phyloP scores from a whole-genome alignment of 2,797 vertebrate genomes.

The Borostomias antarcticus region DNA sequence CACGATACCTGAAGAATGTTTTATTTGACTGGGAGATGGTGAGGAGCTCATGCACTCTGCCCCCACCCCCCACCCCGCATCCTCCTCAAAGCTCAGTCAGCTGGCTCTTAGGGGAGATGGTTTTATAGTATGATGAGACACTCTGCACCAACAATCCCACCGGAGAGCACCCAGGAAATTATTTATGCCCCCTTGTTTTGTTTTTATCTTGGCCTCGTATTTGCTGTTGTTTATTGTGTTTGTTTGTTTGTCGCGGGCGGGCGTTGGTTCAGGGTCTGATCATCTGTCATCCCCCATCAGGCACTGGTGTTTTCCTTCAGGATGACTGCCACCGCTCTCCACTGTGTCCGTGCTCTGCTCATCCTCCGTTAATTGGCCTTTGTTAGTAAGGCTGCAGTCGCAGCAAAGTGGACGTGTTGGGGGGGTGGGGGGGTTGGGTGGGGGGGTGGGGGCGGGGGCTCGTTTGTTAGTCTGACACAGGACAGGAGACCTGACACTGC shows the following conservation, averaged over 20 bases:
- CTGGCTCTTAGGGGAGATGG: too few species aligned
- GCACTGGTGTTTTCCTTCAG: too few species aligned
- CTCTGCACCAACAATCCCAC: too few species aligned
- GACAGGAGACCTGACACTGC: constrained; percentile 23
- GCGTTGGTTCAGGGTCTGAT: too few species aligned
- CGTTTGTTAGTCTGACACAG: not conserved
- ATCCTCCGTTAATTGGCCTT: constrained; percentile 59
- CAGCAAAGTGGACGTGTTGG: constrained; percentile 43
- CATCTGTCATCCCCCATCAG: constrained; percentile 47
- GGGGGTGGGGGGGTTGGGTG: constrained; percentile 16
- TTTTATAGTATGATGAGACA: constrained; percentile 45
- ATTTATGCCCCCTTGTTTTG: too few species aligned
- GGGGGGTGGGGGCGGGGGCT: not conserved
- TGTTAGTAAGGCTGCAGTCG: constrained; percentile 17
- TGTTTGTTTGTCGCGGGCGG: too few species aligned
- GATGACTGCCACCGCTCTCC: not conserved
- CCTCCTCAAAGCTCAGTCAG: constrained; percentile 36
- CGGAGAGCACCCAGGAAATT: too few species aligned
- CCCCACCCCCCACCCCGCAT: too few species aligned
- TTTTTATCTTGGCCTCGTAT: too few species aligned
- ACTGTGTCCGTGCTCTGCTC: constrained; percentile 46
- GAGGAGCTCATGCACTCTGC: constrained; percentile 28
- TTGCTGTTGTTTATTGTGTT: too few species aligned
- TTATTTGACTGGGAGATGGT: too few species aligned
- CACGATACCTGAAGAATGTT: too few species aligned